phyloP scores from a whole-genome alignment of 1,140 invertebrate species.

The Semibalanus balanoides region DNA sequence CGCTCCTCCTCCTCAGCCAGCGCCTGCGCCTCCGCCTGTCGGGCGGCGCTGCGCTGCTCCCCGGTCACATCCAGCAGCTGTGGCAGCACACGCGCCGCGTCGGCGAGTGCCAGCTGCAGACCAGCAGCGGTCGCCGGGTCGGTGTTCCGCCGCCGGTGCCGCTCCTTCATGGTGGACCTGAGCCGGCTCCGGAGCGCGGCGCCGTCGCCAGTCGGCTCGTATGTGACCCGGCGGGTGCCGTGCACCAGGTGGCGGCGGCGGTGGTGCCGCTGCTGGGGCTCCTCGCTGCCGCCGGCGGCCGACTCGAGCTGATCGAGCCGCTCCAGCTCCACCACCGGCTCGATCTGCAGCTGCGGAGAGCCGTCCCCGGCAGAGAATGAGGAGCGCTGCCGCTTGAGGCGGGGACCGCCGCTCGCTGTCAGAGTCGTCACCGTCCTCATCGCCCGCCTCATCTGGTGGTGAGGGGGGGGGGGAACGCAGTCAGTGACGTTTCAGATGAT shows the following conservation, averaged over 20 bases:
- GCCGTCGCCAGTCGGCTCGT: background rate
- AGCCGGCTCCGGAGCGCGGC: background rate
- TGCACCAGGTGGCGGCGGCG: background rate
- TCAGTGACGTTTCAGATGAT: too few relatives aligned
- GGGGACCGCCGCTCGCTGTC: background rate
- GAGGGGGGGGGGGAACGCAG: too few relatives aligned
- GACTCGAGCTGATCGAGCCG: background rate
- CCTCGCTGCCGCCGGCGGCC: too few relatives aligned
- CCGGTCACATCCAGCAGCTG: conserved; percentile 65
- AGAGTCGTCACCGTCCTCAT: background rate
- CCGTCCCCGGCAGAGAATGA: too few relatives aligned
- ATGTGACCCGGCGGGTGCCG: background rate
- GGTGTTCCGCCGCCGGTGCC: background rate
- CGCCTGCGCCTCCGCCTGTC: conserved; percentile 25
- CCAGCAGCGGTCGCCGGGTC: conserved; percentile 4
- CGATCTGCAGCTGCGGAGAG: background rate
- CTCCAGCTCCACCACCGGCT: background rate
- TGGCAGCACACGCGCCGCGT: conserved; percentile 52
- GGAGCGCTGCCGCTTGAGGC: too few relatives aligned
- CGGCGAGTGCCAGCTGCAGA: conserved; percentile 26
- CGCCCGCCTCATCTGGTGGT: background rate
- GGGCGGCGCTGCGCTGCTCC: conserved; percentile 64
- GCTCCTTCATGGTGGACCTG: background rate
- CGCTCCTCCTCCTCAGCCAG: background rate
- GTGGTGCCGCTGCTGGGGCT: background rate